Conservation (phyloP, 2,113 vertebrate genomes). For the Recurvirostra avosetta region DNA sequence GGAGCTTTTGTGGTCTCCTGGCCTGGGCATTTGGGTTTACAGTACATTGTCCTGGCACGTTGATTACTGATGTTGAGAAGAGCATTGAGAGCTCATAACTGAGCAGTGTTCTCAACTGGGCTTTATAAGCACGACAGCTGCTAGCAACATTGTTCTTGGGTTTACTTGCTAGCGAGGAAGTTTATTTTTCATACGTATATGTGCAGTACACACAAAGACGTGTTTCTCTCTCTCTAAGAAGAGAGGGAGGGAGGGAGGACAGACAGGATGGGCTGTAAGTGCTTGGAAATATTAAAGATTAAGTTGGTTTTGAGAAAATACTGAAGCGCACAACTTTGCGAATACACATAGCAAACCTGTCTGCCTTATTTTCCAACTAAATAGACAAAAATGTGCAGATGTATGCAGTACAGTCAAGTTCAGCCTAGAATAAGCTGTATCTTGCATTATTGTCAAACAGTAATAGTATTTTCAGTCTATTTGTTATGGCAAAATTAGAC, state of each 20-base stretch:
- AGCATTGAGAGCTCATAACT: conserved; percentile 17
- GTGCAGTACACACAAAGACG: background rate
- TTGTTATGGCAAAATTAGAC: background rate
- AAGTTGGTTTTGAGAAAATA: background rate
- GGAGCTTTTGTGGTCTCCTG: conserved; percentile 35
- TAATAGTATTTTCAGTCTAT: background rate
- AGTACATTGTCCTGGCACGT: background rate
- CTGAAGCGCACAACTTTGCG: background rate
- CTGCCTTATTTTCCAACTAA: background rate
- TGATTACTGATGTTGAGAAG: conserved; percentile 23
- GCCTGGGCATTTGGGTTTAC: background rate
- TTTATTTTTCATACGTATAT: conserved; percentile 16
- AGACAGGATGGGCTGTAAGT: background rate
- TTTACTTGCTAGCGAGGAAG: background rate
- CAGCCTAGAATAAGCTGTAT: background rate
- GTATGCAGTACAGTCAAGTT: background rate
- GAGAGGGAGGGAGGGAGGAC: background rate
- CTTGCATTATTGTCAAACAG: background rate
- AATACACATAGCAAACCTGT: background rate
- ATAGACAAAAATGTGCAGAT: background rate
- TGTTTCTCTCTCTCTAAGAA: background rate
- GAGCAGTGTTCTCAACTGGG: background rate
- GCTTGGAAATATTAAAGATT: background rate
- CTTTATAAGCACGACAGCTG: conserved; percentile 20
- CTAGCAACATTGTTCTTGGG: conserved; percentile 21